Evolutionary conservation across 2,888 invertebrate species (phyloP), one percentile per base, ranked within the genome.

Genomic region (Stenodema calcarata): DNA sequence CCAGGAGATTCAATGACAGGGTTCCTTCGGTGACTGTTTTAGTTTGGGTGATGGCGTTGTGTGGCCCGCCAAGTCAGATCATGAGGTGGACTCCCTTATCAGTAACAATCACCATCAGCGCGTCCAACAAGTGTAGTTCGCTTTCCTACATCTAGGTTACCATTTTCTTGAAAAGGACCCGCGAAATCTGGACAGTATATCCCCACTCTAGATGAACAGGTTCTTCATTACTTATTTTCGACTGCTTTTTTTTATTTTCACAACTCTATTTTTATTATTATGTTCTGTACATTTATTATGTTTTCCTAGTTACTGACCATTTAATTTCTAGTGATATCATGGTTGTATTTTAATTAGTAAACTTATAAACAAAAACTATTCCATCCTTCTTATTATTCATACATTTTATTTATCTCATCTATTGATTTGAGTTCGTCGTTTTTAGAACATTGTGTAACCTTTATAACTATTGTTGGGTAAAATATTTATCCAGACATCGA

Each of bases 21-120:
- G 84, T 73, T 84, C 84, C 23, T 84, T 86, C 86, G 88, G 88
- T 88, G 89, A 78, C 87, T 89, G 89, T 92, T 92, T 91, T 94
- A 97, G 97, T 95, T 93, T 95, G 93, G 97, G 97, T 92, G 96
- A 97, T 93, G 97, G 97, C 92, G 94, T 96, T 92, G 94, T 94
- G 92, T 97, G 93, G 93, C 95, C 96, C 90, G 95, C 96, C 91
- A 94, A 95, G 90, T 94, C 94, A 90, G 95, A 95, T 92, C 93
- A 93, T 91, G 93, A 93, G 90, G 62, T 79, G 86, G 86, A 79
- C 78, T 76, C 86, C 41, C 86, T 86, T 50, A 86, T 86, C 35
- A 23, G 54, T 70, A 79, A 76, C 44, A 62, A 62, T 62, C 92
- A 93, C 91, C 93, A 93, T 92, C 97, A 97, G 94, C 95, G 96